Conservation (phyloP, 1,140 invertebrate genomes). For the Micrasema longulum region DNA sequence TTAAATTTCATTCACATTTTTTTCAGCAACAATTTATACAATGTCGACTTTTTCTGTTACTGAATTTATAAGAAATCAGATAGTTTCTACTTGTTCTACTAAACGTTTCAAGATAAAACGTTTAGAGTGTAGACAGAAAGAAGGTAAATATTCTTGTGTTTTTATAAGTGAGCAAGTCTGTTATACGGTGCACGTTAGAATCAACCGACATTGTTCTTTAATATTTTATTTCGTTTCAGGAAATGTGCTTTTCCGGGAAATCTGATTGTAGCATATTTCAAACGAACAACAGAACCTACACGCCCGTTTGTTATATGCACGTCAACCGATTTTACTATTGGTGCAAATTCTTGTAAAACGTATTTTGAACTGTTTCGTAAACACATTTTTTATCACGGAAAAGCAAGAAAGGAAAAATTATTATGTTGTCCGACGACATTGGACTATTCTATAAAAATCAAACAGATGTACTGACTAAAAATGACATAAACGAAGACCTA, state of each 20-base stretch:
- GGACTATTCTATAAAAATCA: no score
- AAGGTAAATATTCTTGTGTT: conserved; percentile 1
- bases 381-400: neutral
- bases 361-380: neutral
- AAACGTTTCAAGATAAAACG: neutral
- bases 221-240: conserved; percentile 19
- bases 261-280: conserved; percentile 15
- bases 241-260: conserved; percentile 1
- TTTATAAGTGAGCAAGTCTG: neutral
- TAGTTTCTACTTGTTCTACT: neutral
- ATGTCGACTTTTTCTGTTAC: neutral
- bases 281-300: neutral
- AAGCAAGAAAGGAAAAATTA: neutral
- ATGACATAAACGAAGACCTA: neutral
- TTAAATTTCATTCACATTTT: no score
- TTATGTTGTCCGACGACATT: neutral
- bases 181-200: neutral
- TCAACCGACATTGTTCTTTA: neutral
- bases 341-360: neutral
- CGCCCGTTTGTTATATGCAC: neutral
- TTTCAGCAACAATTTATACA: neutral
- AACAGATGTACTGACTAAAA: neutral
- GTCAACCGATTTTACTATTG: neutral
- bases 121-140: neutral
- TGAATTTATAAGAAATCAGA: neutral